phyloP scores from a whole-genome alignment of 2,797 vertebrate species.

The Arrhamphus sclerolepis region DNA sequence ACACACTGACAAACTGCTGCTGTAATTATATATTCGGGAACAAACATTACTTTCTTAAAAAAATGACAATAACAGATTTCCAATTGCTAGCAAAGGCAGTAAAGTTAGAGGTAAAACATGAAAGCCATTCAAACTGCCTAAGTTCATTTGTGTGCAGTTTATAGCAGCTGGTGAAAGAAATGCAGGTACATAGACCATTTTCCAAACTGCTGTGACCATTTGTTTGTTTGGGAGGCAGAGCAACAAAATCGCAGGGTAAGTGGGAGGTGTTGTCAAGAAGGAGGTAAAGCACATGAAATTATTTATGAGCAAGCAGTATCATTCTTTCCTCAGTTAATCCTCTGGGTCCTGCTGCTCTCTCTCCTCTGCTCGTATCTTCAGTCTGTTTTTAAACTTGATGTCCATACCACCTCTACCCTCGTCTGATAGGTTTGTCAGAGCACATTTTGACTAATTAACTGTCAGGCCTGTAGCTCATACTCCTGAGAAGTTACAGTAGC shows the following conservation, averaged over 20 bases:
- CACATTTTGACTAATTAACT: constrained; percentile 20
- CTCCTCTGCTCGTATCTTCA: constrained; percentile 1
- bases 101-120: not conserved
- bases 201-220: constrained; percentile 45
- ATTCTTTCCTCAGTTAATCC: constrained; percentile 44
- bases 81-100: not conserved
- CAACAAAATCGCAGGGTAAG: constrained; percentile 27
- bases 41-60: not conserved
- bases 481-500: constrained; percentile 15
- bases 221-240: constrained; percentile 36
- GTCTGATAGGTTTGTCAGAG: no score
- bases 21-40: not conserved
- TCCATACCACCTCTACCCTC: not conserved
- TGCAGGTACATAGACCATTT: constrained; percentile 26
- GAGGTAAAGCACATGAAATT: constrained; percentile 15
- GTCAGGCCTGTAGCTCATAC: constrained; percentile 31
- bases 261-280: constrained; percentile 27
- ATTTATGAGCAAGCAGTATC: constrained; percentile 50
- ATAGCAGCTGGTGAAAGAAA: no score
- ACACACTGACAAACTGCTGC: not conserved
- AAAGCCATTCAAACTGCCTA: not conserved
- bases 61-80: constrained; percentile 6
- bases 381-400: constrained; percentile 5
- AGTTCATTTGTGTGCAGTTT: no score
- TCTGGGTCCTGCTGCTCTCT: constrained; percentile 4